These are phyloP conservation scores for Chaetodon auriga DNA, from an alignment of 2,113 vertebrate genomes.

Conservation along the genomic window DNA sequence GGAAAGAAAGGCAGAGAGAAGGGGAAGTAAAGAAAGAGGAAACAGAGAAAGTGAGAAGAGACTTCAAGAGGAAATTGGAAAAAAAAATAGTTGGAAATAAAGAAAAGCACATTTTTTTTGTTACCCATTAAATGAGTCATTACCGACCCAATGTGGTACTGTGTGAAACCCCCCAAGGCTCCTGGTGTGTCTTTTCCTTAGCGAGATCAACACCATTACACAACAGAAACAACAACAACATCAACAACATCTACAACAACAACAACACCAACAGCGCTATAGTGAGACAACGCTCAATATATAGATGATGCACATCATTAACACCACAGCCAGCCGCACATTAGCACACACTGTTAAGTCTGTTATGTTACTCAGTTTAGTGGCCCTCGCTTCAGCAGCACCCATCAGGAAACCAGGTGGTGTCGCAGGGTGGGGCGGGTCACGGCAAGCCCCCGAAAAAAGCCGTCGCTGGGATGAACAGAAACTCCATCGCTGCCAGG, in stretches of 20 bases:
- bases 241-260: slow-evolving; percentile 53
- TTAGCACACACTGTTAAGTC: slow-evolving; percentile 64
- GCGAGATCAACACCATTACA: slow-evolving; percentile 77
- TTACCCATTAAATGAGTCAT: slow-evolving; percentile 68
- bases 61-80: background rate
- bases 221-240: slow-evolving; percentile 60
- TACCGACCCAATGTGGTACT: slow-evolving; percentile 57
- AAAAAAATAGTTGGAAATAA: slow-evolving; percentile 31
- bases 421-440: background rate
- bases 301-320: slow-evolving; percentile 73
- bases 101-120: slow-evolving; percentile 36
- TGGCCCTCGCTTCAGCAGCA: slow-evolving; percentile 32
- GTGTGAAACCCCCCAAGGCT: slow-evolving; percentile 66
- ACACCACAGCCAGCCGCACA: slow-evolving; percentile 72
- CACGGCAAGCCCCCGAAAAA: background rate
- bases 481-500: background rate
- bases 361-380: slow-evolving; percentile 48
- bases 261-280: slow-evolving; percentile 70
- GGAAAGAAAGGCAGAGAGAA: slow-evolving; percentile 3
- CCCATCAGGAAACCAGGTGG: slow-evolving; percentile 48
- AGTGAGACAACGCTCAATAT: slow-evolving; percentile 58
- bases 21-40: background rate
- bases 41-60: background rate
- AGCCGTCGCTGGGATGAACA: background rate
- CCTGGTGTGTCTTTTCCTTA: slow-evolving; percentile 58